Evolutionary conservation across 2,888 invertebrate species (phyloP).

Genomic region (Meteorus colon): DNA sequence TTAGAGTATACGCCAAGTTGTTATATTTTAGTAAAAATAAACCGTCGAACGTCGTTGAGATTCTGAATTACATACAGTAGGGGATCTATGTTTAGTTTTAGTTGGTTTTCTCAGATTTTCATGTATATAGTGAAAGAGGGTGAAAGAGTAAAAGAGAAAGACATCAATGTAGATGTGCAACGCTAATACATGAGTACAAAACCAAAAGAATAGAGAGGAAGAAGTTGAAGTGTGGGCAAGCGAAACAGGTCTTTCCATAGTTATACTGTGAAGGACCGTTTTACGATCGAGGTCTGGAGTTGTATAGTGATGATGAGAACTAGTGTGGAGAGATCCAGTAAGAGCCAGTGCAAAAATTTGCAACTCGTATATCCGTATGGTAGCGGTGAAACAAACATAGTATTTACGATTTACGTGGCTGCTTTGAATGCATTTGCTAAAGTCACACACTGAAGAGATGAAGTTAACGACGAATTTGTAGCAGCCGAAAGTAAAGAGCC

Average conservation of each 20-base stretch:
- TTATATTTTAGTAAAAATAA: slow-evolving; percentile 26
- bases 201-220: not conserved
- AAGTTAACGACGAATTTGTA: slow-evolving; percentile 21
- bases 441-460: not conserved
- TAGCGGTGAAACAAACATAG: slow-evolving; percentile 10
- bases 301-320: slow-evolving; percentile 16
- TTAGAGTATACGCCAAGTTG: slow-evolving; percentile 14
- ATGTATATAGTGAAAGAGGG: slow-evolving; percentile 47
- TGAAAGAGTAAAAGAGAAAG: slow-evolving; percentile 8
- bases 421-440: not conserved
- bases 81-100: slow-evolving; percentile 63
- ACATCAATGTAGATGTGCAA: not conserved
- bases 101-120: slow-evolving; percentile 63
- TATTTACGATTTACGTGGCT: slow-evolving; percentile 17
- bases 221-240: slow-evolving; percentile 1
- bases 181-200: not conserved
- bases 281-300: slow-evolving; percentile 47
- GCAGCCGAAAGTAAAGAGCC: slow-evolving; percentile 5
- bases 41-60: slow-evolving; percentile 31
- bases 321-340: not conserved
- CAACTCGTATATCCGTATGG: slow-evolving; percentile 1
- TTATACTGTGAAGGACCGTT: slow-evolving; percentile 39
- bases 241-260: slow-evolving; percentile 44
- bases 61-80: slow-evolving; percentile 30
- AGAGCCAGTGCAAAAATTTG: not conserved